Base-by-base conservation (phyloP, 2,113 vertebrate species). In the Eleginops maclovinus region DNA sequence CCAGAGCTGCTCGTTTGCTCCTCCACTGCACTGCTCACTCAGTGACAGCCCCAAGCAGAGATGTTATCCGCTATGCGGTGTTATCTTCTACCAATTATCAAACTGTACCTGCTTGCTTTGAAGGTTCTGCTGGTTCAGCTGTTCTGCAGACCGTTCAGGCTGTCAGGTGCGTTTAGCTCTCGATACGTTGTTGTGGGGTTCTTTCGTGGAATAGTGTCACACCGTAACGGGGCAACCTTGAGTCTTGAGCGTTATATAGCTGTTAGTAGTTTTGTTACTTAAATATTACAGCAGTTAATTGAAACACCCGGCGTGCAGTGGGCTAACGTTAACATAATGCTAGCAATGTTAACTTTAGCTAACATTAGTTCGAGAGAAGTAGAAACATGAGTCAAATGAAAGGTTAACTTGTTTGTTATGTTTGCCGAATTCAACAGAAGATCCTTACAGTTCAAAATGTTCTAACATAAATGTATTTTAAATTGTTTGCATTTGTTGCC, bases 61-160 rank as follows among this genome's bases (percentile, higher is more conserved):
- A 92, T 91, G 88, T 67, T 79, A 67, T 62, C 68, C 3, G 36
- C 21, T 17, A 0, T 90, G 19, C 26, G 79, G 3, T 77, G 47
- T 3, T 13, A 12, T 24, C 61, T 93, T 12, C 26, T 91, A 0
- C 49, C 92, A 0, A 22, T 65, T 19, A 7, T 91, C 24, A 90
- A 41, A 71, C 77, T 93, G 2, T 93, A 94, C 63, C 62, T 92
- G 64, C 77, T 92, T 2, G 92, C 89, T 1, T 14, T 93, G 58
- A 89, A 73, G 83, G 89, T 91, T 10, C 51, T 94, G 51, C 40
- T 93, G 59, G 26, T 51, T 21, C 93, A 94, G 73, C 83, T 94
- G 73, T 49, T 88, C 69, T 81, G 76, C 77, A 77, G 46, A 72
- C 40, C 81, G 2, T 77, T 92, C 56, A 73, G 41, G 40, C 47